Evolutionary conservation across 2,888 invertebrate species (phyloP).

Genomic region (Ennomos erosarius): DNA sequence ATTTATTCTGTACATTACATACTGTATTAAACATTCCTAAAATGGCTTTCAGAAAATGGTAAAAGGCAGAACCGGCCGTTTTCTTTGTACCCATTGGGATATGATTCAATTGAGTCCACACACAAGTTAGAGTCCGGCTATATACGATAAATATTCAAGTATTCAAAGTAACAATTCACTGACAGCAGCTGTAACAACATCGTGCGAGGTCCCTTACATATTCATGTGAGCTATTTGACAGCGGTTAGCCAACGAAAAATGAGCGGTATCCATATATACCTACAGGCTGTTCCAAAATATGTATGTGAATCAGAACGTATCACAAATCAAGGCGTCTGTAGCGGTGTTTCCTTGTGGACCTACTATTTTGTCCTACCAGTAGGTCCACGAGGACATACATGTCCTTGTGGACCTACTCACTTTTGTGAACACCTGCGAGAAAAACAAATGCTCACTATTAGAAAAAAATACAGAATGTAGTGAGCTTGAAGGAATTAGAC

Average conservation of each 20-base stretch:
- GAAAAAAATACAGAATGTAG: too few species aligned
- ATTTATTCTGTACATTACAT: too few species aligned
- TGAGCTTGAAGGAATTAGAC: too few species aligned
- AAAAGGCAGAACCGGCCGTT: conserved; percentile 5
- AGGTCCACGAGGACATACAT: too few species aligned
- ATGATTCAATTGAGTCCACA: conserved; percentile 18
- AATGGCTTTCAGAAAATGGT: conserved; percentile 5
- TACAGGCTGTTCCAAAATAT: too few species aligned
- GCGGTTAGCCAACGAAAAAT: conserved; percentile 30
- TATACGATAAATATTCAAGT: conserved; percentile 27
- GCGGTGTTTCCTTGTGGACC: too few species aligned
- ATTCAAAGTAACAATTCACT: conserved; percentile 27
- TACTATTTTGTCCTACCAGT: too few species aligned
- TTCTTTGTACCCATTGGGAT: conserved; percentile 7
- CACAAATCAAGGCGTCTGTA: too few species aligned
- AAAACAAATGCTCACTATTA: too few species aligned
- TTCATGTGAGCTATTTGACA: conserved; percentile 31
- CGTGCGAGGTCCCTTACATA: conserved; percentile 28
- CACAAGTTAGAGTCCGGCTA: conserved; percentile 15
- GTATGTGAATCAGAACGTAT: too few species aligned
- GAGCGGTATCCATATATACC: not conserved
- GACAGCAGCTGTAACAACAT: conserved; percentile 26
- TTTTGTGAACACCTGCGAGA: too few species aligned
- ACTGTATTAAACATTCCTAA: conserved; percentile 12
- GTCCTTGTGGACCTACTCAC: too few species aligned